Percentiles rank a stretch among this genome's conserved stretches.
Conservation (phyloP, 2,797 vertebrate genomes). For the Macroramphosus scolopax region DNA sequence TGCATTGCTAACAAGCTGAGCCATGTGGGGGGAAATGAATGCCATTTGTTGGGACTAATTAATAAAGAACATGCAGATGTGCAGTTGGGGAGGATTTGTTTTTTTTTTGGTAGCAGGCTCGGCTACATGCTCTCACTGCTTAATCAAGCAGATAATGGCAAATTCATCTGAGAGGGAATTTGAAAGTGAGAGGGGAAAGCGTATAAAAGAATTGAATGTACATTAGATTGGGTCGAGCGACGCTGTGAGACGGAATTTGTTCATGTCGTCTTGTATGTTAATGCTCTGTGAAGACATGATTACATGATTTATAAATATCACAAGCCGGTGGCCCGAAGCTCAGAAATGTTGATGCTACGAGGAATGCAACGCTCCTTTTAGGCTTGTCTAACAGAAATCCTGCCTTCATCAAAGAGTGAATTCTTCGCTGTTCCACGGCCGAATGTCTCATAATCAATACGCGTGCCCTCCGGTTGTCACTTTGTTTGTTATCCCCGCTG, state of each 20-base stretch:
- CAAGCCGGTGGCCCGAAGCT: background rate
- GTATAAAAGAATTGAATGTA: conserved; percentile 3
- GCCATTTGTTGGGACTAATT: conserved; percentile 78
- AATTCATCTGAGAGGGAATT: conserved; percentile 49
- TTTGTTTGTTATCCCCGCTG: conserved; percentile 40
- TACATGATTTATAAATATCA: background rate
- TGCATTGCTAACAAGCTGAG: conserved; percentile 72
- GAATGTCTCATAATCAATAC: conserved; percentile 52
- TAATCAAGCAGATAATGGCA: conserved; percentile 69
- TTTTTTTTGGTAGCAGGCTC: conserved; percentile 42
- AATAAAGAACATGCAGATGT: conserved; percentile 78
- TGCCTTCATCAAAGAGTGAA: conserved; percentile 49
- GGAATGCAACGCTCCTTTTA: background rate
- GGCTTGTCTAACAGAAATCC: conserved; percentile 48
- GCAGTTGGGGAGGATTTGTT: conserved; percentile 64
- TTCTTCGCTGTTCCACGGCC: conserved; percentile 6
- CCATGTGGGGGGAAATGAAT: conserved; percentile 62
- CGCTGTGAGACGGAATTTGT: conserved; percentile 4
- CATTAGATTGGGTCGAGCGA: conserved; percentile 14
- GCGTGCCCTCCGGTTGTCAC: conserved; percentile 45
- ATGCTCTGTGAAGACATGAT: background rate
- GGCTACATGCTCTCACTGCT: conserved; percentile 55
- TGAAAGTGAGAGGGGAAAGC: conserved; percentile 27
- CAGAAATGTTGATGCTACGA: background rate
- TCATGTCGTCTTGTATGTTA: conserved; percentile 1